Evolutionary conservation across 2,888 invertebrate species (phyloP).

Genomic region (Pterostichus niger): DNA sequence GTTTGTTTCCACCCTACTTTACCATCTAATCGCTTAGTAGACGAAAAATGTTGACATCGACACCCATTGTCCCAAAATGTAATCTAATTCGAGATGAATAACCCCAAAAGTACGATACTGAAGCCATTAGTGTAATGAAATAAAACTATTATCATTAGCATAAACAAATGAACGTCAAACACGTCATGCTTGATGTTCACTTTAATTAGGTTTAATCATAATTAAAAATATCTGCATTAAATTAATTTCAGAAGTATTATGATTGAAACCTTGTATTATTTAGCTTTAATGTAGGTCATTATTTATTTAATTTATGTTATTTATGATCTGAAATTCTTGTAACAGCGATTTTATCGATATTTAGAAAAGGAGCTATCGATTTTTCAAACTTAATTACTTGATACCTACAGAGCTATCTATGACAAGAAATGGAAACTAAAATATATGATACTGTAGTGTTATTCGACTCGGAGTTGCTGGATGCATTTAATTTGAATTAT

Average conservation of each 20-base stretch:
- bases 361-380: conserved; percentile 11
- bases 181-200: conserved; percentile 31
- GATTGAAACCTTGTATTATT: background rate
- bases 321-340: conserved; percentile 33
- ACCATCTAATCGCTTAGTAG: background rate
- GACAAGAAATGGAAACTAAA: background rate
- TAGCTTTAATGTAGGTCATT: conserved; percentile 36
- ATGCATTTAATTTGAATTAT: too few relatives aligned
- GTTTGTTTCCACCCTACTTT: conserved; percentile 10
- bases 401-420: background rate
- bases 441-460: too few relatives aligned
- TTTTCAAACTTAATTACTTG: background rate
- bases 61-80: background rate
- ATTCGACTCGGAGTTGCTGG: too few relatives aligned
- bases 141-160: conserved; percentile 39
- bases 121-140: conserved; percentile 33
- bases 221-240: conserved; percentile 21
- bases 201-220: conserved; percentile 26
- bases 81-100: conserved; percentile 17
- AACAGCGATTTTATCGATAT: conserved; percentile 35
- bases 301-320: conserved; percentile 38
- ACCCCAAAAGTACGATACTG: conserved; percentile 28
- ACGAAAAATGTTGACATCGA: background rate
- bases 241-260: background rate
- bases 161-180: conserved; percentile 31